phyloP scores from a whole-genome alignment of 2,797 vertebrate species.

The Thripadectes ignobilis region DNA sequence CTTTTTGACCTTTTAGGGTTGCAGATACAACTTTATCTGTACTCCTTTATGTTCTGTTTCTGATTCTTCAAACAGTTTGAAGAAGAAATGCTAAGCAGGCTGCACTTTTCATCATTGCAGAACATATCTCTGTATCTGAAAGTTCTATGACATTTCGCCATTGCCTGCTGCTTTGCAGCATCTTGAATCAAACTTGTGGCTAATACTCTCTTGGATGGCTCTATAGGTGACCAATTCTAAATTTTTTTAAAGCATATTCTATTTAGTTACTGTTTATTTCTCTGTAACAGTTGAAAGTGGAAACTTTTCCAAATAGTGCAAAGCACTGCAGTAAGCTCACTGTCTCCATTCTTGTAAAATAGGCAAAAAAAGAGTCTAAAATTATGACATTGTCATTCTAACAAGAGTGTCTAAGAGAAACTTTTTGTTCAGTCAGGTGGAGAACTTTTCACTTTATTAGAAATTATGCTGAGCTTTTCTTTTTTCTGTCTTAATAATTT shows the following conservation, averaged over 20 bases:
- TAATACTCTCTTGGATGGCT: neutral
- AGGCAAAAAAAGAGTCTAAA: neutral
- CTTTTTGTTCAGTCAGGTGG: neutral
- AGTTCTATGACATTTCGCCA: neutral
- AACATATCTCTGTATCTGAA: neutral
- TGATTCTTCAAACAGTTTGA: neutral
- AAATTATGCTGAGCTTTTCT: neutral
- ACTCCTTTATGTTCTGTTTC: neutral
- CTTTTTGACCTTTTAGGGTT: neutral
- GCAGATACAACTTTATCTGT: neutral
- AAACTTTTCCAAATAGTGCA: neutral
- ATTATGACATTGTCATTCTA: neutral
- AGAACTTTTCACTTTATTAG: neutral
- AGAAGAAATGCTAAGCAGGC: neutral
- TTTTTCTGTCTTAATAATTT: neutral
- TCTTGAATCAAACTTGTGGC: neutral
- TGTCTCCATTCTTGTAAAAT: neutral
- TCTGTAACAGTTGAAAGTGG: neutral
- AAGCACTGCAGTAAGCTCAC: neutral
- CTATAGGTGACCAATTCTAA: neutral
- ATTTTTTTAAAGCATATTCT: neutral
- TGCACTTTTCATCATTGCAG: neutral
- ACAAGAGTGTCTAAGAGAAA: neutral
- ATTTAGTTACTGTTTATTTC: neutral
- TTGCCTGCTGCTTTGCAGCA: neutral